These are phyloP conservation scores for Pseudochirops corinnae DNA, from an alignment of 2,797 vertebrate genomes.

Conservation along the genomic window DNA sequence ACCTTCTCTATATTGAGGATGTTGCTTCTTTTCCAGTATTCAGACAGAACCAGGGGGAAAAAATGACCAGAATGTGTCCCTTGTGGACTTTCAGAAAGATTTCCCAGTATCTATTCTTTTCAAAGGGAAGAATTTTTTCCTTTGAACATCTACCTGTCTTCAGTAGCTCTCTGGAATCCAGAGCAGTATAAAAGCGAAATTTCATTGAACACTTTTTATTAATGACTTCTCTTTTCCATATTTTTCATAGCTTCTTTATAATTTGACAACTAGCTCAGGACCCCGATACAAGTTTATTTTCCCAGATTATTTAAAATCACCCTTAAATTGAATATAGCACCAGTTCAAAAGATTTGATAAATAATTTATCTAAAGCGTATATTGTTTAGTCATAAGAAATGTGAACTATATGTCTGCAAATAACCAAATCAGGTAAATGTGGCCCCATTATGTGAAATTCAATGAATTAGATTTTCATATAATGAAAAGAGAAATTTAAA, in stretches of 20 bases:
- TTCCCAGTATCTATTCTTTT: conserved; percentile 10
- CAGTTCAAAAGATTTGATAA: not conserved
- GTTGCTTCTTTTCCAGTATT: not conserved
- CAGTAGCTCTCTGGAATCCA: not conserved
- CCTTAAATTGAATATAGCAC: not conserved
- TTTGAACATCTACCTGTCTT: not conserved
- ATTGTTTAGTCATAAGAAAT: not conserved
- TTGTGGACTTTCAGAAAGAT: not conserved
- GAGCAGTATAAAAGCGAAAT: not conserved
- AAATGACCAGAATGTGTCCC: not conserved
- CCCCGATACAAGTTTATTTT: conserved; percentile 28
- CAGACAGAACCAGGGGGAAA: not conserved
- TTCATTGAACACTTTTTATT: conserved; percentile 42
- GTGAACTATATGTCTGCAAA: not conserved
- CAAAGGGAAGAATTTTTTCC: not conserved
- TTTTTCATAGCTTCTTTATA: conserved; percentile 18
- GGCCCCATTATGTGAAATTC: not conserved
- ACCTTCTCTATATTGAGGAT: not conserved
- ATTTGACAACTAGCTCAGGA: conserved; percentile 33
- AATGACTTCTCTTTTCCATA: not conserved
- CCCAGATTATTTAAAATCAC: not conserved
- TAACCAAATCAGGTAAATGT: not conserved
- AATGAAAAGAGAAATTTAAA: not conserved
- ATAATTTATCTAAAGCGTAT: not conserved
- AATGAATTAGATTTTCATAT: not conserved